Percentiles rank a stretch among this genome's conserved stretches.
These are phyloP conservation scores for Charadrius vociferus DNA, from an alignment of 2,113 vertebrate genomes.

Conservation along the genomic window DNA sequence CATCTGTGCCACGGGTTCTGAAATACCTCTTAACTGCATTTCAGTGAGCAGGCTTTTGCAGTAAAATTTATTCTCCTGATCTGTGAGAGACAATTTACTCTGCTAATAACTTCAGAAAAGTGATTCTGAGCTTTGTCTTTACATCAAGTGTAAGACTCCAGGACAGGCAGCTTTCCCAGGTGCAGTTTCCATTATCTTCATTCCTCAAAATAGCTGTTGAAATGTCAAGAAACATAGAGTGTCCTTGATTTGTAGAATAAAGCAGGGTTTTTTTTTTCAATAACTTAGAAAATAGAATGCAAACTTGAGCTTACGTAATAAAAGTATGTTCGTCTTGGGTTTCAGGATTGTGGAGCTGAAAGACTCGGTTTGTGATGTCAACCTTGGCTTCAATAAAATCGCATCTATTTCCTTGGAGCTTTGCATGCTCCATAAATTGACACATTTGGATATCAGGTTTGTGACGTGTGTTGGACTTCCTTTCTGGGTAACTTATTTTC, in stretches of 20 bases:
- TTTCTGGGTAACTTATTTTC: neutral
- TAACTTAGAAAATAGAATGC: neutral
- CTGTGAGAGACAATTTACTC: neutral
- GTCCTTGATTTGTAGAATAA: neutral
- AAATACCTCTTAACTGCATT: neutral
- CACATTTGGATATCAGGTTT: conserved; percentile 91
- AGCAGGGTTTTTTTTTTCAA: neutral
- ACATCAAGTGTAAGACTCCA: too few species aligned
- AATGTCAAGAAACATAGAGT: neutral
- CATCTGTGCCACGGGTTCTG: neutral
- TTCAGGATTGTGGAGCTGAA: conserved; percentile 87
- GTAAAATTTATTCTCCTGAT: neutral
- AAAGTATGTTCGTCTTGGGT: neutral
- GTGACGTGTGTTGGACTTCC: neutral
- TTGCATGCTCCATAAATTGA: conserved; percentile 81
- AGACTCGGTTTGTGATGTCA: conserved; percentile 83
- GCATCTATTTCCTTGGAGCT: conserved; percentile 78
- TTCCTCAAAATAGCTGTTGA: neutral
- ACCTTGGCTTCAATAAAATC: conserved; percentile 91
- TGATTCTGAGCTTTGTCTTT: neutral
- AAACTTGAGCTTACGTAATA: neutral
- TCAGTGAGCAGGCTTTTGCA: neutral
- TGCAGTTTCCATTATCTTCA: neutral
- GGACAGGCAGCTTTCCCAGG: neutral
- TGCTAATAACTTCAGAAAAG: fast-evolving